A percentile compares a stretch with the other conserved stretches of the same genome.
These are phyloP conservation scores for Aramus guarauna DNA, from an alignment of 2,113 vertebrate species.

Conservation along the genomic window DNA sequence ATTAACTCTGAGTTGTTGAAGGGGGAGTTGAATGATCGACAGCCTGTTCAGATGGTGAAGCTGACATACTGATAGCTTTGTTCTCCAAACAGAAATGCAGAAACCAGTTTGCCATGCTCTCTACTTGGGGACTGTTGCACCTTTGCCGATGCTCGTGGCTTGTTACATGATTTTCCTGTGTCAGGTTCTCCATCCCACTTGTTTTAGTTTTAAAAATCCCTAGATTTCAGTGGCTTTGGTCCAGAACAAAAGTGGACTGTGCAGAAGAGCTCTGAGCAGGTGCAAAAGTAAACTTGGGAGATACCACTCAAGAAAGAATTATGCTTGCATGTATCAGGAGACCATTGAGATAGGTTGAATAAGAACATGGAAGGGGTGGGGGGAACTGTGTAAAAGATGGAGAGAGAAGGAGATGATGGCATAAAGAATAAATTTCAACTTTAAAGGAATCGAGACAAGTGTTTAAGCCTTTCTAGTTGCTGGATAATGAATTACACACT, in stretches of 20 bases:
- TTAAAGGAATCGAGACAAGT: background rate
- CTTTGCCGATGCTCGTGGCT: background rate
- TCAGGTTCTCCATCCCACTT: background rate
- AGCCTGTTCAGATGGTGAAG: constrained; percentile 1
- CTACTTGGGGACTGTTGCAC: background rate
- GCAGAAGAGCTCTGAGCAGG: background rate
- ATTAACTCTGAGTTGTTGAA: constrained; percentile 32
- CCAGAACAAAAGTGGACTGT: background rate
- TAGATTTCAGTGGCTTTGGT: background rate
- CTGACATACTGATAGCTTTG: background rate
- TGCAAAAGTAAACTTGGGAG: background rate
- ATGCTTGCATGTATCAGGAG: background rate
- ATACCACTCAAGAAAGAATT: background rate
- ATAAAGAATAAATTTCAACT: background rate
- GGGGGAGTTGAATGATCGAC: background rate
- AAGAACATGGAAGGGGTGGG: accelerated
- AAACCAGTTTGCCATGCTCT: background rate
- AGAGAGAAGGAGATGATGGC: background rate
- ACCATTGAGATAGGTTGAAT: background rate
- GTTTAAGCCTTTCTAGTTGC: background rate
- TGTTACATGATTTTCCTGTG: background rate
- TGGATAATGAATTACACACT: background rate
- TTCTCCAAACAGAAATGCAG: background rate
- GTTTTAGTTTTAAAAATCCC: background rate
- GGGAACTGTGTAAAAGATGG: background rate